Conservation (phyloP, 2,113 vertebrate species). For the Morone saxatilis region DNA sequence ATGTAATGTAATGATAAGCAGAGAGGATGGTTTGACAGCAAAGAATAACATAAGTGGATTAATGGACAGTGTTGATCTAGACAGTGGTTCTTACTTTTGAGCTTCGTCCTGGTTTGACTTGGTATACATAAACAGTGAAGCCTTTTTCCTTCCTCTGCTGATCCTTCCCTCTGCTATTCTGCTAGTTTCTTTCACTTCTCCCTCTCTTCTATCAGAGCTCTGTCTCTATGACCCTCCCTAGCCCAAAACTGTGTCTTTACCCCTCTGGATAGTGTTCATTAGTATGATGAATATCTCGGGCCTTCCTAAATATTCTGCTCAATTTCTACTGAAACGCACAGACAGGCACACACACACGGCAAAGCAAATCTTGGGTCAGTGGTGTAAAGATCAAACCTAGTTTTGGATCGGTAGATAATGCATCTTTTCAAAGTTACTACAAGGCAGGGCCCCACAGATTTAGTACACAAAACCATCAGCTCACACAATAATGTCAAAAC, state of each 20-base stretch:
- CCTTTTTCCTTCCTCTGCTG: slow-evolving; percentile 1
- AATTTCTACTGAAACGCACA: slow-evolving; percentile 62
- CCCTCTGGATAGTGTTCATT: slow-evolving; percentile 74
- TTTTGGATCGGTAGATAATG: slow-evolving; percentile 43
- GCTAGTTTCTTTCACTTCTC: slow-evolving; percentile 5
- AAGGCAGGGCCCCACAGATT: slow-evolving; percentile 36
- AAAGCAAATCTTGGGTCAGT: slow-evolving; percentile 58
- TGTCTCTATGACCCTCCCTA: slow-evolving; percentile 12
- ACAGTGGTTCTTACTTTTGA: slow-evolving; percentile 10
- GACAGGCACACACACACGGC: slow-evolving; percentile 18
- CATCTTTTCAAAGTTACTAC: slow-evolving; percentile 32
- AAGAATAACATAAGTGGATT: slow-evolving; percentile 18
- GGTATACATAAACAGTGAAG: slow-evolving; percentile 32
- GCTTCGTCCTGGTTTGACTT: slow-evolving; percentile 41
- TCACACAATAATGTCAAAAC: slow-evolving; percentile 12
- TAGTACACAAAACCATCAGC: slow-evolving; percentile 8
- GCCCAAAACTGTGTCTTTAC: slow-evolving; percentile 43
- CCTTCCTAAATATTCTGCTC: slow-evolving; percentile 66
- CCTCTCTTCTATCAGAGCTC: slow-evolving; percentile 18
- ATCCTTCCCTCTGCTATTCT: slow-evolving; percentile 27
- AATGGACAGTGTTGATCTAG: slow-evolving; percentile 19
- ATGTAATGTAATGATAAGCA: slow-evolving; percentile 26
- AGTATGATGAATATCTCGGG: slow-evolving; percentile 76
- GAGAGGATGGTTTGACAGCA: slow-evolving; percentile 30
- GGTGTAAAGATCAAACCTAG: slow-evolving; percentile 43